Base-by-base conservation (phyloP, 2,888 invertebrate species). In the Pseudanteris insignis region DNA sequence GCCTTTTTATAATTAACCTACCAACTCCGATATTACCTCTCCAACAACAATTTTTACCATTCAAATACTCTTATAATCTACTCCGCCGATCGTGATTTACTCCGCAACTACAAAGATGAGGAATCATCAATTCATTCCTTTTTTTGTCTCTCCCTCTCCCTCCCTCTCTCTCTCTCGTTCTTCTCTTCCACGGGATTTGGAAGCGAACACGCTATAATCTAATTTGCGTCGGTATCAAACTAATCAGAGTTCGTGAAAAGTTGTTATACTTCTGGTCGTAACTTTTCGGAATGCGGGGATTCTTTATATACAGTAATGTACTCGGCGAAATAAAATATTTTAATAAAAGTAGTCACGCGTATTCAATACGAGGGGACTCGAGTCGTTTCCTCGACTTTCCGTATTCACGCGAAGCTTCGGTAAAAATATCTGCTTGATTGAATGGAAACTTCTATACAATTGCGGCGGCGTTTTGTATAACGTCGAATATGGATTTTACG, bases 201-300 rank as follows among this genome's bases (percentile, higher is more conserved):
- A 59, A 59, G 51, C 58, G 36, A 58, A 58, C 58, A 58, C 58
- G 58, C 58, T 37, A 58, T 58, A 58, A 58, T 34, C 48, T 58
- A 48, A 58, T 58, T 58, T 58, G 44, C 41, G 48, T 50, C 50
- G 44, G 50, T 58, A 58, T 58, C 57, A 58, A 58, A 58, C 57
- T 57, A 57, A 57, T 57, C 57, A 48, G 48, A 57, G 37, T 48
- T 48, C 43, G 37, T 12, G 37, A 8, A 37, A 48, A 57, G 57
- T 57, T 57, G 33, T 57, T 57, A 57, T 48, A 57, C 48, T 37
- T 43, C 38, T 5, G 48, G 18, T 18, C 25, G 40, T 47, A 47
- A 41, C 55, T 53, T 51, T 54, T 37, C 12, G 18, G 9, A 13
- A 25, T 15, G 34, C 14, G 34, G 26, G 41, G 43, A 48, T 28